These are phyloP conservation scores for Drosophila albomicans DNA, from an alignment of 1,140 invertebrate genomes.

Conservation along the genomic window DNA sequence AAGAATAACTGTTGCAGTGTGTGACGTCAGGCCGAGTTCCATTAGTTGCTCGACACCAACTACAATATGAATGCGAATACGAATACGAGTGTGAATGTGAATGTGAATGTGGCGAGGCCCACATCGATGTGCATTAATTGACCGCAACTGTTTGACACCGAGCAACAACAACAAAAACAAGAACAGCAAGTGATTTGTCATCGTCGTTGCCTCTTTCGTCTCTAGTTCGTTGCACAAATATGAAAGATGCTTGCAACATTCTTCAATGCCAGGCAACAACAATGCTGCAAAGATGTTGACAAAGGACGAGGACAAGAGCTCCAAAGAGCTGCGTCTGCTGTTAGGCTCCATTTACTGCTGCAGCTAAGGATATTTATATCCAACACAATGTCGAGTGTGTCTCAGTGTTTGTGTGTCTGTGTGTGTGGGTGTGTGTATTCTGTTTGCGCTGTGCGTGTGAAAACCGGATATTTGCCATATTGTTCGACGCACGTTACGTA, in stretches of 20 bases:
- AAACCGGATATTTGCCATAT: slow-evolving; percentile 64
- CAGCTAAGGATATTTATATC: not conserved
- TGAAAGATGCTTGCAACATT: slow-evolving; percentile 1
- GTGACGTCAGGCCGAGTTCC: too few species aligned
- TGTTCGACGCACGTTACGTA: slow-evolving; percentile 56
- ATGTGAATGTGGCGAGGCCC: not conserved
- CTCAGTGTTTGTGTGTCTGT: too few species aligned
- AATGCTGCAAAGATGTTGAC: slow-evolving; percentile 2
- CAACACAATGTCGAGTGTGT: not conserved
- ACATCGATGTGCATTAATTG: slow-evolving; percentile 15
- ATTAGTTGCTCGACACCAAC: too few species aligned
- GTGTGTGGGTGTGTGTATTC: slow-evolving; percentile 1
- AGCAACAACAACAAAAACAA: not conserved
- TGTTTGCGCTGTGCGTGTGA: slow-evolving; percentile 44
- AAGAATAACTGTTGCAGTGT: too few species aligned
- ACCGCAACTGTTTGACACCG: slow-evolving; percentile 9
- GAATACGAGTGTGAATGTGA: not conserved
- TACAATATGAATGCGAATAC: too few species aligned
- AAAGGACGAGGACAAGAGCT: too few species aligned
- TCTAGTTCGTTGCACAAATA: slow-evolving; percentile 15
- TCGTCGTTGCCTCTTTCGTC: slow-evolving; percentile 11
- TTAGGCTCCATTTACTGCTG: slow-evolving; percentile 15
- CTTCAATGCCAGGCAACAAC: slow-evolving; percentile 5
- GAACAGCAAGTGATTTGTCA: slow-evolving; percentile 20
- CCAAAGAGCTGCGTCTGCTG: not conserved